Percentiles rank a stretch among this genome's conserved stretches.
phyloP scores from a whole-genome alignment of 2,797 vertebrate genomes.

The Diceros bicornis region DNA sequence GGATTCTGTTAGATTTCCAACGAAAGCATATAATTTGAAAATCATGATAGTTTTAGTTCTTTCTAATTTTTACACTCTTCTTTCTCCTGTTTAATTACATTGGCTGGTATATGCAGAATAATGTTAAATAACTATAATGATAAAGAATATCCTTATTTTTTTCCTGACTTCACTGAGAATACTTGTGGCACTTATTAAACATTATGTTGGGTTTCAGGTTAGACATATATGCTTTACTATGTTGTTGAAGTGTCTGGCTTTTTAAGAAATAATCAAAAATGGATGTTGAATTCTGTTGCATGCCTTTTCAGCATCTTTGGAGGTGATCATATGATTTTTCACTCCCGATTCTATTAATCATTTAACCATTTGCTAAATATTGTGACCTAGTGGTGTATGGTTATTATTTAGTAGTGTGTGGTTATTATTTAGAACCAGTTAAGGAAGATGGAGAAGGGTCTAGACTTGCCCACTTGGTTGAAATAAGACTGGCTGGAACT shows the following conservation, averaged over 20 bases:
- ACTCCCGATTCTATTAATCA: neutral
- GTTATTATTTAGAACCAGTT: conserved; percentile 13
- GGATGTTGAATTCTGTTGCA: neutral
- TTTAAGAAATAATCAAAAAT: neutral
- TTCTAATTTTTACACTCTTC: neutral
- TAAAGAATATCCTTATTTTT: neutral
- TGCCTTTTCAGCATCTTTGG: neutral
- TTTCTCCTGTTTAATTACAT: neutral
- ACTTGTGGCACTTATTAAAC: conserved; percentile 7
- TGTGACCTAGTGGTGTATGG: neutral
- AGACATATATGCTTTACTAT: neutral
- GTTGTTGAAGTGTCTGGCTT: neutral
- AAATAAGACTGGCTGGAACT: neutral
- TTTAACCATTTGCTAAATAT: conserved; percentile 24
- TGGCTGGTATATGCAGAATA: neutral
- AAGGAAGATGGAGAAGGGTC: neutral
- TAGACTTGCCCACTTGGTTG: neutral
- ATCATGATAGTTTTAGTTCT: neutral
- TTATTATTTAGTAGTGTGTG: neutral
- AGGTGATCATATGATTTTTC: neutral
- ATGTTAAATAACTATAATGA: neutral
- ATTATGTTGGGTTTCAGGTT: neutral
- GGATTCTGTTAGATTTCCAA: neutral
- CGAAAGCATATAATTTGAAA: neutral
- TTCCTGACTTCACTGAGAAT: neutral